Conservation (phyloP, 2,888 invertebrate species). For the Dromius quadrimaculatus region DNA sequence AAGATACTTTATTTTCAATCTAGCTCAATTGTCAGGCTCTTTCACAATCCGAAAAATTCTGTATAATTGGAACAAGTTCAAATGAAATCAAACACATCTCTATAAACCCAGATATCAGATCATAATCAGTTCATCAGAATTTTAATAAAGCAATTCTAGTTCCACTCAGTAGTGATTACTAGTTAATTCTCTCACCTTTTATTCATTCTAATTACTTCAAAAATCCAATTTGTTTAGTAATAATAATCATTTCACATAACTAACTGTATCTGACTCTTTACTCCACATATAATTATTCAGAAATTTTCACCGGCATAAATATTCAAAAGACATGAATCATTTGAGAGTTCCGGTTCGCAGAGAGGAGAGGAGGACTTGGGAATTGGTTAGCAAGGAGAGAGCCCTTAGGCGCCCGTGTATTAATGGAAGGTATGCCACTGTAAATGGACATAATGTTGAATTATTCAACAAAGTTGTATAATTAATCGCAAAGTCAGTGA, state of each 20-base stretch:
- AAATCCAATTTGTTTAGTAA: conserved; percentile 7
- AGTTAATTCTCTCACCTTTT: too few species aligned
- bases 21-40: too few species aligned
- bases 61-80: too few species aligned
- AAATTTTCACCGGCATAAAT: conserved; percentile 33
- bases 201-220: conserved; percentile 13
- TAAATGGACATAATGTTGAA: conserved; percentile 41
- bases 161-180: too few species aligned
- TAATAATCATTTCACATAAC: conserved; percentile 15
- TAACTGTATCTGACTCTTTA: conserved; percentile 8
- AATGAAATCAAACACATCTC: too few species aligned
- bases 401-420: conserved; percentile 26
- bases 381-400: conserved; percentile 4
- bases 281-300: conserved; percentile 28
- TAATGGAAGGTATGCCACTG: conserved; percentile 29
- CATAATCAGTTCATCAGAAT: too few species aligned
- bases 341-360: conserved; percentile 37
- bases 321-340: conserved; percentile 38
- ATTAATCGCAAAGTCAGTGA: too few species aligned
- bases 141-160: too few species aligned
- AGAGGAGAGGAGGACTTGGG: not conserved
- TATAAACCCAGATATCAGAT: too few species aligned
- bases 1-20: too few species aligned
- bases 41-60: too few species aligned
- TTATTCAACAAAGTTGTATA: conserved; percentile 40